Evolutionary conservation across 2,797 vertebrate genomes (phyloP), one percentile per base, ranked within the genome.

Genomic region (Pristis pectinata): DNA sequence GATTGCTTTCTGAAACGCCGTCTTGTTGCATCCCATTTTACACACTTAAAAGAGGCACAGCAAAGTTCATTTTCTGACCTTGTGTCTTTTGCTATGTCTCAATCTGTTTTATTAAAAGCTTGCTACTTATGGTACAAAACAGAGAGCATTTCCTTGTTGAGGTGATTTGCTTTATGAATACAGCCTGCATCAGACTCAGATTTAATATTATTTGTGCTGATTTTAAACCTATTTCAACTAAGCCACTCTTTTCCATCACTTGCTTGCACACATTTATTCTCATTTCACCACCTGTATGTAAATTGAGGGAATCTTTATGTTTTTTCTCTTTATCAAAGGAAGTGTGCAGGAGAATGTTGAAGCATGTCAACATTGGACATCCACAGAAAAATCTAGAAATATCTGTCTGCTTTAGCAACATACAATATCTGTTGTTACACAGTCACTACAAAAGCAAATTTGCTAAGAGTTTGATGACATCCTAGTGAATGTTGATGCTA

Each of bases 381-480:
- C 70, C 24, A 19, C 4, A 0, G 92, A 34, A 94, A 41, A 72
- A 30, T 72, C 24, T 34, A 0, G 49, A 93, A 94, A 72, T n/a
- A 56, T 94, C 41, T 19, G 49, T 13, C 44, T 74, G 13, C 72
- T n/a, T 93, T 49, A 13, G 27, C 13, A 76, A 49, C 15, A 27
- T 19, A 44, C 89, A 76, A 27, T 53, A 44, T 56, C 41, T 53
- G 70, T 24, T 74, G 67, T 94, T 94, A 94, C 64, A 76, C 72
- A 94, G 74, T 94, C 44, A 76, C 9, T 19, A 94, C 92, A 49
- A 49, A 94, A 94, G 44, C 70, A 27, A 76, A 94, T n/a, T 49
- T 49, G 44, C 92, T 70, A 76, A 56, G 44, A 34, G 44, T 76
- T 44, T 76, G 64, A 56, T 76, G 15, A 94, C 70, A 94, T 34